Base-by-base conservation (phyloP, 2,113 vertebrate genomes). In the Cygnus atratus region DNA sequence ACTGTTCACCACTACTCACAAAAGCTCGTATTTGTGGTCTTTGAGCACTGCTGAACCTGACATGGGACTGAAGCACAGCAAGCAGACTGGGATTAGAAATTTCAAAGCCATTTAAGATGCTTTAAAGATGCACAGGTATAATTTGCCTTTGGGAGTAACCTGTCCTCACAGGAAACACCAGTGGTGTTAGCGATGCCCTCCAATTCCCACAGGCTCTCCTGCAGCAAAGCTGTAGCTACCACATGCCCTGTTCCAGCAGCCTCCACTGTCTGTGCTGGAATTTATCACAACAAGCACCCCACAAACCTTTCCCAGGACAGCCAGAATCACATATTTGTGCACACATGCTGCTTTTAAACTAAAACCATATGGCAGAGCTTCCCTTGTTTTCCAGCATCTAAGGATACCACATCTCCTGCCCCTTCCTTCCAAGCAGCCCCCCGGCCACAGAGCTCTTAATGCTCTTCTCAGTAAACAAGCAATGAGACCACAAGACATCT, bases 21-120 rank as follows among this genome's bases (percentile, higher is more conserved):
- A 81, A 90, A 92, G 54, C 75, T 79, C 44, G 62, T 84, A 59
- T 91, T 92, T 92, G 71, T 15, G 61, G 58, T 54, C 62, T 92
- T 41, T 58, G 74, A 95, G 74, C 46, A 75, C 71, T 85, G 74
- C 87, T 84, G 73, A 96, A 78, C 44, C 54, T 82, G 93, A 94
- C 75, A 88, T 8, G 65, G 73, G 52, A 87, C 73, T 88, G 75
- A 92, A 90, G 54, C 70, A 54, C 65, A 80, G 88, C 83, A 95
- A 93, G 48, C 39, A 85, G 74, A 28, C 77, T 82, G 77, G 77
- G 94, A 95, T 93, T 92, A 92, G 52, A 89, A 55, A 91, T 92
- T 96, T 95, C 91, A 92, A 93, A 95, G 86, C 39, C 81, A 85
- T 94, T 95, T 95, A 48, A 94, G 74, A 79, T 84, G 63, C 44